phyloP scores from a whole-genome alignment of 2,888 invertebrate species.

The Sarcophaga subvicina region DNA sequence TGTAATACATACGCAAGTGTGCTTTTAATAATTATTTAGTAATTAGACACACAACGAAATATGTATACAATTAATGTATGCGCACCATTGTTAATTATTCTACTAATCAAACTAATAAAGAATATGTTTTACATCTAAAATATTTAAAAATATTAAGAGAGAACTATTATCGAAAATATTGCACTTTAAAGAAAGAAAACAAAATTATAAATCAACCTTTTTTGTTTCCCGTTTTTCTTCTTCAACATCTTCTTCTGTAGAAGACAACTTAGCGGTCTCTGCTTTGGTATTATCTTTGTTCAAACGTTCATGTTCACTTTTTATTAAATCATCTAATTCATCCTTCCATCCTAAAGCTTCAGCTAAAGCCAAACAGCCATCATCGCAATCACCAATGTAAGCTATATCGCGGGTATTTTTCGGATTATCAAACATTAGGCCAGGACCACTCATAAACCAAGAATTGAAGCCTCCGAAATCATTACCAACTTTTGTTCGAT shows the following conservation, averaged over 20 bases:
- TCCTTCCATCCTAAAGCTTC: slow-evolving; percentile 91
- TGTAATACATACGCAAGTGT: no score
- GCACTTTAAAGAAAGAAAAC: slow-evolving; percentile 25
- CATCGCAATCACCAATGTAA: slow-evolving; percentile 92
- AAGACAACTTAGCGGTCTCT: not conserved
- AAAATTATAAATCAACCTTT: slow-evolving; percentile 28
- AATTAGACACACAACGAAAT: no score
- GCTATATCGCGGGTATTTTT: slow-evolving; percentile 88
- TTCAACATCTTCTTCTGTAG: not conserved
- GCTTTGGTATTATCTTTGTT: slow-evolving; percentile 74
- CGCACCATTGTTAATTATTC: not conserved
- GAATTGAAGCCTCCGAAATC: slow-evolving; percentile 76
- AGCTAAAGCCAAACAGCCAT: slow-evolving; percentile 88
- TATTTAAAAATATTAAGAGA: not conserved
- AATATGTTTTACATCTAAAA: slow-evolving; percentile 26
- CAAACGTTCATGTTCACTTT: slow-evolving; percentile 84
- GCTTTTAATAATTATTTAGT: no score
- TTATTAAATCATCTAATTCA: slow-evolving; percentile 84
- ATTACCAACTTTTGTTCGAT: slow-evolving; percentile 89
- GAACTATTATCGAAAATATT: slow-evolving; percentile 47
- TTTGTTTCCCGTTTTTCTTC: slow-evolving; percentile 1
- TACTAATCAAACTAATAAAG: not conserved
- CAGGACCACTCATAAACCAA: slow-evolving; percentile 80
- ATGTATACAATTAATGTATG: no score
- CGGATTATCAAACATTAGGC: slow-evolving; percentile 86